Evolutionary conservation across 2,113 vertebrate species (phyloP).

Genomic region (Pseudopodoces humilis): DNA sequence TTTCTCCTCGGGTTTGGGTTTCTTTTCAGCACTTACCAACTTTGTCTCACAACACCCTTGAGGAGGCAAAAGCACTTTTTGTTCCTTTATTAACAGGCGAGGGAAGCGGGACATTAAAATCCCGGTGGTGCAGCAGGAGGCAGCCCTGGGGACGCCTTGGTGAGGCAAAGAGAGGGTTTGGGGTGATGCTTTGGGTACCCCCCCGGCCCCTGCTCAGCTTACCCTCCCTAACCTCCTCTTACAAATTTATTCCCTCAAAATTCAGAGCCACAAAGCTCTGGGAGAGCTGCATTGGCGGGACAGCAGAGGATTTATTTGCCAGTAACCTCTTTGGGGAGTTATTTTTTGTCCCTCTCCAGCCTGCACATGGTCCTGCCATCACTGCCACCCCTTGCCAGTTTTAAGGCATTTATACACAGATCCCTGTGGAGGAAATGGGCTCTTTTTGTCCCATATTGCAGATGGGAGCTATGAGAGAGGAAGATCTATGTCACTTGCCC

Average conservation of each 20-base stretch:
- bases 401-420: neutral
- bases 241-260: neutral
- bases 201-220: neutral
- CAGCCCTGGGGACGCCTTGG: neutral
- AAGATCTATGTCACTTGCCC: neutral
- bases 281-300: fast-evolving
- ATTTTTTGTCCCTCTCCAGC: neutral
- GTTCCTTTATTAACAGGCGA: neutral
- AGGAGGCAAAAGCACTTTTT: slow-evolving; percentile 29
- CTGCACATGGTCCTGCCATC: neutral
- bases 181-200: neutral
- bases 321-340: neutral
- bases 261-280: neutral
- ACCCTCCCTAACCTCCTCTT: neutral
- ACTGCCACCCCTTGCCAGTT: neutral
- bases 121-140: neutral
- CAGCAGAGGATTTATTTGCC: neutral
- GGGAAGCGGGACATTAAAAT: neutral
- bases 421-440: neutral
- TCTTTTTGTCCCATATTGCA: neutral
- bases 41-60: slow-evolving; percentile 45
- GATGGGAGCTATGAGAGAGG: neutral
- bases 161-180: fast-evolving
- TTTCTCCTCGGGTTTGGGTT: slow-evolving; percentile 25
- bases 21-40: slow-evolving; percentile 54